Conservation (phyloP, 2,797 vertebrate genomes). For the Myotis daubentonii region DNA sequence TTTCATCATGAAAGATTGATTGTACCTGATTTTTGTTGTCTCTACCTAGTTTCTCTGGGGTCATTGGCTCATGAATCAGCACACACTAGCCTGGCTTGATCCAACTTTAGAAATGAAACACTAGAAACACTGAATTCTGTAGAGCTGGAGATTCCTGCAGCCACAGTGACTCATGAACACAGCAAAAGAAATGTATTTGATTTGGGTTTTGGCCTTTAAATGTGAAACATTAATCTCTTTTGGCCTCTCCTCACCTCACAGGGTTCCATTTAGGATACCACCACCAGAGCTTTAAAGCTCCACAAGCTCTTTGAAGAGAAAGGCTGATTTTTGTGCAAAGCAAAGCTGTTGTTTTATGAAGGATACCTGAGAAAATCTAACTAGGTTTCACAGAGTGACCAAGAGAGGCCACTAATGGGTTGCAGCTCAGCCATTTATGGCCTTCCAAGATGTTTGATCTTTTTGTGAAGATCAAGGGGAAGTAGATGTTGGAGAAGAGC, state of each 20-base stretch:
- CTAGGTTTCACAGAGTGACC: not conserved
- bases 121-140: not conserved
- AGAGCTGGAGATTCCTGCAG: not conserved
- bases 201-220: constrained; percentile 40
- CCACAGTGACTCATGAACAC: constrained; percentile 2
- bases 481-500: not conserved
- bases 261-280: not conserved
- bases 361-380: constrained; percentile 18
- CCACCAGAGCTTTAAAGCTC: not conserved
- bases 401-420: not conserved
- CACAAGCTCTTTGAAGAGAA: constrained; percentile 16
- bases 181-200: constrained; percentile 50
- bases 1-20: not conserved
- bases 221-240: not conserved
- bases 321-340: constrained; percentile 29
- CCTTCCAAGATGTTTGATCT: not conserved
- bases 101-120: constrained; percentile 35
- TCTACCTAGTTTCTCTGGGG: not conserved
- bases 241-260: not conserved
- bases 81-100: not conserved
- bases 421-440: not conserved
- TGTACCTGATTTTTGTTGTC: not conserved
- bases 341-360: constrained; percentile 21
- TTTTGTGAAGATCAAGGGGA: not conserved
- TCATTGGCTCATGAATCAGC: constrained; percentile 26